Base-by-base conservation (phyloP, 2,797 vertebrate species). In the Premnoplex brunnescens region DNA sequence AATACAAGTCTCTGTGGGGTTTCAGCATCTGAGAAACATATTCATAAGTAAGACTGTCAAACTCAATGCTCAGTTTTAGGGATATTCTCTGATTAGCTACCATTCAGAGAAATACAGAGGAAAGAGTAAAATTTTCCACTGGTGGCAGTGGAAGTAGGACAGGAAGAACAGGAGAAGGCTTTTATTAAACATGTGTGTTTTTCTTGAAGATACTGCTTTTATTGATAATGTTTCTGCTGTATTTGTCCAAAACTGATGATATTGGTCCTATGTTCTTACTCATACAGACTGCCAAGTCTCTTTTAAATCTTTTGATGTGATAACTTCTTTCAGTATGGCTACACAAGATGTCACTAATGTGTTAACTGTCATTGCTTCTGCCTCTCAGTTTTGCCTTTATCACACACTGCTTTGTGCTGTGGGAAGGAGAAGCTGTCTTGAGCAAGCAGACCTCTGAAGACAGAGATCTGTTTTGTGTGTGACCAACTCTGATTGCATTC, bases 21-120 rank as follows among this genome's bases (percentile, higher is more conserved):
- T 96, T 94, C 96, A 63, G 58, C 46, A 72, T 93, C 92, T 64
- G 87, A 95, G 71, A 97, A 97, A 96, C 91, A 84, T 84, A 95
- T 94, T 95, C 90, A 54, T 90, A 93, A 92, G 87, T 87, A 74
- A 91, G 83, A 85, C 78, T 89, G 88, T 93, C 86, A 93, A 89
- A 89, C 58, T 24, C 89, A 93, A 92, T 89, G 93, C 62, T 97
- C 85, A 49, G 56, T 82, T 89, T 75, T 77, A 95, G 86, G 88
- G 74, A 68, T 76, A 84, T 68, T 86, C 79, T 96, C 79, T 83
- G 79, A 73, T 89, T 88, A 95, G 92, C 81, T 93, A 73, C 84
- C 55, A 87, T 91, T 85, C 79, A 94, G 37, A 81, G 76, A 91
- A 95, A 88, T 12, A 46, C 13, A 81, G 84, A 88, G 32, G 52